Conservation (phyloP, 2,113 vertebrate genomes). For the Protomyctophum bolini region DNA sequence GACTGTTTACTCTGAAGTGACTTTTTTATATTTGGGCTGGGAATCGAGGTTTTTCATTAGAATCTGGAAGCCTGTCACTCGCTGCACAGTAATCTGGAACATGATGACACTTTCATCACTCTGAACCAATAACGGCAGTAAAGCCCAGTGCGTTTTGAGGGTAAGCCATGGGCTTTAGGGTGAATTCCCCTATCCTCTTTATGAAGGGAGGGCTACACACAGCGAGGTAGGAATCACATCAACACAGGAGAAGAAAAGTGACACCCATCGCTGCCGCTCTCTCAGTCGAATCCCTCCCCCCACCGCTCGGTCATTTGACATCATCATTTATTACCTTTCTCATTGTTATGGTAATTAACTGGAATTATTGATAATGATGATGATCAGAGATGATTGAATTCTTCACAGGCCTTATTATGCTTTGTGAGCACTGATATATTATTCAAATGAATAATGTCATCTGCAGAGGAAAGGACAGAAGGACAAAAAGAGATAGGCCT, state of each 20-base stretch:
- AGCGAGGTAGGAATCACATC: slow-evolving; percentile 42
- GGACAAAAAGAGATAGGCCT: slow-evolving; percentile 56
- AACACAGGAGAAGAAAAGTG: slow-evolving; percentile 21
- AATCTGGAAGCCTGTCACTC: slow-evolving; percentile 44
- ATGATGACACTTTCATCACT: slow-evolving; percentile 45
- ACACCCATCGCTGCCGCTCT: slow-evolving; percentile 49
- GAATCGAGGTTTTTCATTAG: slow-evolving; percentile 49
- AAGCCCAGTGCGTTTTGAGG: slow-evolving; percentile 17
- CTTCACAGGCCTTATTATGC: slow-evolving; percentile 72
- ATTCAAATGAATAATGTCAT: slow-evolving; percentile 73
- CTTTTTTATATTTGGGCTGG: slow-evolving; percentile 43
- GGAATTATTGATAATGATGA: slow-evolving; percentile 80
- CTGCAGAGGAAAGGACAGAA: slow-evolving; percentile 60
- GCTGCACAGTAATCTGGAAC: slow-evolving; percentile 48
- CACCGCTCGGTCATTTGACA: slow-evolving; percentile 33
- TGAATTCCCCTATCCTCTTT: slow-evolving; percentile 44
- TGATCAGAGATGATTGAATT: slow-evolving; percentile 78
- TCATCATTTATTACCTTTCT: slow-evolving; percentile 73
- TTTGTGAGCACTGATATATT: slow-evolving; percentile 72
- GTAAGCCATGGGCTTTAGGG: slow-evolving; percentile 43
- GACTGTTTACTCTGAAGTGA: slow-evolving; percentile 26
- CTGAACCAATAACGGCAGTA: slow-evolving; percentile 43
- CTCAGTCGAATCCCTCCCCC: slow-evolving; percentile 52
- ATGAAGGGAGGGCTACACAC: slow-evolving; percentile 26
- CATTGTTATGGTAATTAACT: slow-evolving; percentile 81